Percentiles rank a stretch among this genome's conserved stretches.
These are phyloP conservation scores for Leptarthrus brevirostris DNA, from an alignment of 2,888 invertebrate genomes.

Conservation along the genomic window DNA sequence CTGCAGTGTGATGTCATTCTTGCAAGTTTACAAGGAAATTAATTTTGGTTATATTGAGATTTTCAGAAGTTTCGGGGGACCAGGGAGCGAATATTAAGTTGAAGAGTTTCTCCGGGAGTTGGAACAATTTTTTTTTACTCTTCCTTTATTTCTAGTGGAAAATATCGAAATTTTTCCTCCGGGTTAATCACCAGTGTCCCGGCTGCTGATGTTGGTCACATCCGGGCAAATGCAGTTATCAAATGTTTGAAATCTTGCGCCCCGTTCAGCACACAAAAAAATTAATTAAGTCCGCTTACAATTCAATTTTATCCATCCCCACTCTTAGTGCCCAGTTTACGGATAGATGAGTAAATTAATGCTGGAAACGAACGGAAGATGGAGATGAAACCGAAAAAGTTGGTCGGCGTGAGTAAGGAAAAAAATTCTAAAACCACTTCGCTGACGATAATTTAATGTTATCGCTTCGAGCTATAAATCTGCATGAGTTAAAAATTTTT, in stretches of 20 bases:
- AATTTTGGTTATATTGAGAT: conserved; percentile 37
- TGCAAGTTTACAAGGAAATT: conserved; percentile 36
- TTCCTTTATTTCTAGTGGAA: background rate
- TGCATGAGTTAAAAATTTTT: conserved; percentile 58
- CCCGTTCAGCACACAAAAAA: conserved; percentile 29
- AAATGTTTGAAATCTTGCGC: conserved; percentile 44
- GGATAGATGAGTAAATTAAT: conserved; percentile 39
- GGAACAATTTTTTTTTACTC: background rate
- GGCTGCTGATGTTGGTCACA: conserved; percentile 43
- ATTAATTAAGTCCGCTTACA: conserved; percentile 45
- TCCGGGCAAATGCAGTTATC: conserved; percentile 45
- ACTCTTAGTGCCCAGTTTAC: conserved; percentile 8
- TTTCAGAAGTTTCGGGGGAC: background rate
- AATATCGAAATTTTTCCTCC: conserved; percentile 24
- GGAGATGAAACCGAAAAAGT: conserved; percentile 46
- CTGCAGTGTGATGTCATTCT: conserved; percentile 16
- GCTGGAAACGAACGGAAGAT: conserved; percentile 45
- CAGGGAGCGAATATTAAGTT: background rate
- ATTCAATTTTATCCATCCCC: conserved; percentile 28
- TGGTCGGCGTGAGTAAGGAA: conserved; percentile 2
- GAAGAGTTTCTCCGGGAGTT: conserved; percentile 1
- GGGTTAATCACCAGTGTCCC: conserved; percentile 35
- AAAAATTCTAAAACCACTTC: conserved; percentile 46
- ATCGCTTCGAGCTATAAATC: conserved; percentile 60
- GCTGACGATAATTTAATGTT: conserved; percentile 60